Base-by-base conservation (phyloP, 2,113 vertebrate species). In the Brienomyrus brachyistius region DNA sequence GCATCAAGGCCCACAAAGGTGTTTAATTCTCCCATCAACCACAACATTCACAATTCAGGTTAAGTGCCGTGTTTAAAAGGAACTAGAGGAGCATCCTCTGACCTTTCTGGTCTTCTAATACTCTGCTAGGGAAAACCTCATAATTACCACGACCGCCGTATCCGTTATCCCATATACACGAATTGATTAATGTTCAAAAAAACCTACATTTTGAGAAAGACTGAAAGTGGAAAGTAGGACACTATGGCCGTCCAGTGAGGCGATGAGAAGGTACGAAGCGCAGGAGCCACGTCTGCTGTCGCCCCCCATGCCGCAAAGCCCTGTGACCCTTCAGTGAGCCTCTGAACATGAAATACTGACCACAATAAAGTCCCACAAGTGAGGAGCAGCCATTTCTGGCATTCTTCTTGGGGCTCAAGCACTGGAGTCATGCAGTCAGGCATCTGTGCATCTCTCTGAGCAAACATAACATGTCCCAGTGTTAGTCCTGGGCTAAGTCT, bases 261-360 rank as follows among this genome's bases (percentile, higher is more conserved):
- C 13, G 6, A 19, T 43, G 31, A 7, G 74, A 40, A 80, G 74
- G 17, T 1, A 35, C 5, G 35, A 43, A 17, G 31, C 1, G 11
- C 4, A 35, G 31, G 66, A 31, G 0, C 35, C 5, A 0, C 1
- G 5, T 17, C 35, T 40, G 70, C 10, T 1, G 15, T 5, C 1
- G 1, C 5, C 31, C 74, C 74, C 15, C 17, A 43, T 43, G 35
- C 31, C 35, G 11, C 66, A 47, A 89, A 54, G 23, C 48, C 90
- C 86, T 88, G 77, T 89, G 83, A 90, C 89, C 66, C 88, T 40
- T 90, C 50, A 91, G 59, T 90, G 89, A 90, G 89, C 87, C 54
- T 90, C 87, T 91, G 80, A 47, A 89, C 48, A 90, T 91, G 45
- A 40, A 17, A 43, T 10, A n/a, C 74, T 87, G 23, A 35, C 5